A percentile compares a stretch with the other conserved stretches of the same genome.
Evolutionary conservation across 2,888 invertebrate genomes (phyloP).

Genomic region (Agapostemon virescens): DNA sequence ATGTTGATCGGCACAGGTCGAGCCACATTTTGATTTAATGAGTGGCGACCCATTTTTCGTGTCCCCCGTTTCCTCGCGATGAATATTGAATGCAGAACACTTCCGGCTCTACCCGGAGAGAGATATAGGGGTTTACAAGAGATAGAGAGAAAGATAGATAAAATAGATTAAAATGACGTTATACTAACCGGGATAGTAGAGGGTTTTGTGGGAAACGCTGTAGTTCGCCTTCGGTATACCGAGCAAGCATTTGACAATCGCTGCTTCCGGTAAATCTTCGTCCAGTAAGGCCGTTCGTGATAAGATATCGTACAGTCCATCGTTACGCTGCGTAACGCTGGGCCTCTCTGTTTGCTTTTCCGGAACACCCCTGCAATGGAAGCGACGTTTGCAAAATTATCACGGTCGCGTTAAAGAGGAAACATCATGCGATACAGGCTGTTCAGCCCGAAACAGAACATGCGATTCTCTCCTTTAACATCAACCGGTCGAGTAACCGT

Average conservation of each 20-base stretch:
- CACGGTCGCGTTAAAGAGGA: slow-evolving; percentile 31
- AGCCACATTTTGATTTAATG: not conserved
- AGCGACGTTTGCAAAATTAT: slow-evolving; percentile 49
- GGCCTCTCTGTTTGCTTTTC: slow-evolving; percentile 65
- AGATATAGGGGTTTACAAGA: slow-evolving; percentile 19
- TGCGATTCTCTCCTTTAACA: slow-evolving; percentile 5
- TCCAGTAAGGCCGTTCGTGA: slow-evolving; percentile 74
- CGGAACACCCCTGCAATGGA: slow-evolving; percentile 67
- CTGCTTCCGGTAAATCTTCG: slow-evolving; percentile 71
- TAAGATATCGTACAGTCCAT: slow-evolving; percentile 74
- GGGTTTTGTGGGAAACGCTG: slow-evolving; percentile 72
- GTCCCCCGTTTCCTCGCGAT: not conserved
- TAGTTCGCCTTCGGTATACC: slow-evolving; percentile 76
- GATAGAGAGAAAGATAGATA: slow-evolving; percentile 38
- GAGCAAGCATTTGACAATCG: slow-evolving; percentile 75
- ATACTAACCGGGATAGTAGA: slow-evolving; percentile 76
- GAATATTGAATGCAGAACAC: slow-evolving; percentile 23
- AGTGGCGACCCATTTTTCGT: not conserved
- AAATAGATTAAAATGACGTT: slow-evolving; percentile 39
- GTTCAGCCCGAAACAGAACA: slow-evolving; percentile 1
- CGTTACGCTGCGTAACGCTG: slow-evolving; percentile 68
- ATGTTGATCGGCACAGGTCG: not conserved
- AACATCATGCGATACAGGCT: slow-evolving; percentile 29
- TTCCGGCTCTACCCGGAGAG: slow-evolving; percentile 23
- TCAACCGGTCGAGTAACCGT: not conserved